Conservation (phyloP, 2,888 invertebrate species). For the Melikaiella ostensackeni region DNA sequence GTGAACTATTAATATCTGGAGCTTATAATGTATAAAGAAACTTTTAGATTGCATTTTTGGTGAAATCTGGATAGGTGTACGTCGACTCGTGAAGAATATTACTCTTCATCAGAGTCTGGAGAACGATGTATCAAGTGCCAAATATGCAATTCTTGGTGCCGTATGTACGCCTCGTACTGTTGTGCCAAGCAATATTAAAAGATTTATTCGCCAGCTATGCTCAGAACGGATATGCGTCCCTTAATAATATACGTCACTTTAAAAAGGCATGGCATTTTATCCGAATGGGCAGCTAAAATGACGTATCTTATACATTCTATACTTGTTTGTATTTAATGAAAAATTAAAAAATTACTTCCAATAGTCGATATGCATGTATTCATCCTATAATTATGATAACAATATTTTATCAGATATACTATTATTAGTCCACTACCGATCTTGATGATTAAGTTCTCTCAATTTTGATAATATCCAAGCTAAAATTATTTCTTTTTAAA, state of each 20-base stretch:
- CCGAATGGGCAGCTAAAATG: conserved; percentile 6
- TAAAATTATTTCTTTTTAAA: too few relatives aligned
- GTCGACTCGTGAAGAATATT: conserved; percentile 38
- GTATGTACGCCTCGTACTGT: conserved; percentile 37
- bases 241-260: conserved; percentile 39
- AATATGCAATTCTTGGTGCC: conserved; percentile 40
- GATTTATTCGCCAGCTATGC: conserved; percentile 38
- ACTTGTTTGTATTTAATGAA: background rate
- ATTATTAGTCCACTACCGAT: too few relatives aligned
- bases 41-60: conserved; percentile 8
- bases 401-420: too few relatives aligned
- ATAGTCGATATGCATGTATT: too few relatives aligned
- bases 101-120: conserved; percentile 39
- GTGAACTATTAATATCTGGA: too few relatives aligned
- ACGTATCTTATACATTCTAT: conserved; percentile 4
- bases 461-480: too few relatives aligned
- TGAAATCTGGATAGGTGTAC: conserved; percentile 30
- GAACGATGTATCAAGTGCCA: conserved; percentile 41
- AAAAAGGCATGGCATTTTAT: conserved; percentile 34
- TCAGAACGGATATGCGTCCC: conserved; percentile 35
- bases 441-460: too few relatives aligned
- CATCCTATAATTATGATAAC: too few relatives aligned
- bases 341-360: background rate
- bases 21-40: conserved; percentile 13
- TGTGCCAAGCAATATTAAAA: conserved; percentile 41